Evolutionary conservation across 2,888 invertebrate genomes (phyloP).

Genomic region (Arge pagana): DNA sequence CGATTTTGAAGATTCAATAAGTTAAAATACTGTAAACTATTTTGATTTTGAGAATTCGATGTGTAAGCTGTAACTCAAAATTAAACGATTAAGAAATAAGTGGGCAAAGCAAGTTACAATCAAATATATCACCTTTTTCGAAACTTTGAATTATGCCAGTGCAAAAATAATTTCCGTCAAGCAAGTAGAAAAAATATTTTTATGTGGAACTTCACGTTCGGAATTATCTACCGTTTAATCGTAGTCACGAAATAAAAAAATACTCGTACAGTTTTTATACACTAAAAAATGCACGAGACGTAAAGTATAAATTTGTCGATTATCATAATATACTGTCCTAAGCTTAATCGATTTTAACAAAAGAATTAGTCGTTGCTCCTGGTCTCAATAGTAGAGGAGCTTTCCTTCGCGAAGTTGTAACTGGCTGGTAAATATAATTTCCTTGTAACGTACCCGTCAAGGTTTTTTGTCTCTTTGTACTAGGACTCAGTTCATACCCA

Average conservation of each 20-base stretch:
- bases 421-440: conserved; percentile 53
- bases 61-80: conserved; percentile 2
- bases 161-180: too few relatives aligned
- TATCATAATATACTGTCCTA: background rate
- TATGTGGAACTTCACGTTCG: too few relatives aligned
- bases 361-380: conserved; percentile 41
- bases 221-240: too few relatives aligned
- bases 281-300: conserved; percentile 2
- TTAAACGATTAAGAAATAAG: too few relatives aligned
- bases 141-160: too few relatives aligned
- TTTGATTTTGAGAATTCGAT: conserved; percentile 10
- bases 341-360: conserved; percentile 50
- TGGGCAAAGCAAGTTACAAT: too few relatives aligned
- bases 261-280: conserved; percentile 9
- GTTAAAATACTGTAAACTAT: conserved; percentile 6
- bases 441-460: conserved; percentile 48
- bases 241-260: background rate
- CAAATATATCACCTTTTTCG: too few relatives aligned
- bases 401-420: conserved; percentile 52
- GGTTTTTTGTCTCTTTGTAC: conserved; percentile 51
- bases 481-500: conserved; percentile 47
- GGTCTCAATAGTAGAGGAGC: conserved; percentile 49
- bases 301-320: background rate
- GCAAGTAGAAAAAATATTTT: too few relatives aligned
- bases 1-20: too few relatives aligned